phyloP scores from a whole-genome alignment of 1,140 invertebrate genomes.

The Archivesica marissinica region DNA sequence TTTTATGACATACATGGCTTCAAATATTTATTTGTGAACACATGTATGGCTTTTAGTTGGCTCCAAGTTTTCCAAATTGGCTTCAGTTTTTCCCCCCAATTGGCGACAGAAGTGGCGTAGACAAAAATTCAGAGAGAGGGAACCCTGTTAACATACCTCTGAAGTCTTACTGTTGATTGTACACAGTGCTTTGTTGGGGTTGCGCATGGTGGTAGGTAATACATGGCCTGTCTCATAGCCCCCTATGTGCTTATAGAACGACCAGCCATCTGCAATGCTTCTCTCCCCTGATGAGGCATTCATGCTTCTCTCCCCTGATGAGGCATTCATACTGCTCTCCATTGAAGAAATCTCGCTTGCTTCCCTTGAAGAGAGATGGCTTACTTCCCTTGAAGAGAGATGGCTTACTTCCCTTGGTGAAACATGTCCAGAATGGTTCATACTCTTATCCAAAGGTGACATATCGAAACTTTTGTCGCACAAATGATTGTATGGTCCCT shows the following conservation, averaged over 20 bases:
- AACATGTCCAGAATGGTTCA: background rate
- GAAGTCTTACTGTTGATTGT: slow-evolving; percentile 83
- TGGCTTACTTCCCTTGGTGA: slow-evolving; percentile 10
- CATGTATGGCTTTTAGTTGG: too few species aligned
- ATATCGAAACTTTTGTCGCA: slow-evolving; percentile 49
- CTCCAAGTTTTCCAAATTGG: too few species aligned
- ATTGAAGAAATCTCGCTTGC: background rate
- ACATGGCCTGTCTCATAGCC: slow-evolving; percentile 42
- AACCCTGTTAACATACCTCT: slow-evolving; percentile 74
- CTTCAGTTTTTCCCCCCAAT: too few species aligned
- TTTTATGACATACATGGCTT: too few species aligned
- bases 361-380: slow-evolving; percentile 10
- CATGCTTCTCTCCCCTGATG: slow-evolving; percentile 44
- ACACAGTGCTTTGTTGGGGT: slow-evolving; percentile 83
- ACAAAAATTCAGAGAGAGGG: too few species aligned
- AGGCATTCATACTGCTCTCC: slow-evolving; percentile 28
- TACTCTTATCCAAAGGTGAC: slow-evolving; percentile 65
- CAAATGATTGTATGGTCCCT: slow-evolving; percentile 63
- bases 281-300: slow-evolving; percentile 56
- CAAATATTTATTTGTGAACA: too few species aligned
- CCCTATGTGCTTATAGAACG: slow-evolving; percentile 78
- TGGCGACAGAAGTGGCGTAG: too few species aligned
- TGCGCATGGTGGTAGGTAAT: slow-evolving; percentile 74
- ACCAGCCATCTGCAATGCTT: slow-evolving; percentile 66
- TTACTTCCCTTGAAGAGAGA: slow-evolving; percentile 23